Evolutionary conservation across 2,797 vertebrate genomes (phyloP).

Genomic region (Silurus aristotelis): DNA sequence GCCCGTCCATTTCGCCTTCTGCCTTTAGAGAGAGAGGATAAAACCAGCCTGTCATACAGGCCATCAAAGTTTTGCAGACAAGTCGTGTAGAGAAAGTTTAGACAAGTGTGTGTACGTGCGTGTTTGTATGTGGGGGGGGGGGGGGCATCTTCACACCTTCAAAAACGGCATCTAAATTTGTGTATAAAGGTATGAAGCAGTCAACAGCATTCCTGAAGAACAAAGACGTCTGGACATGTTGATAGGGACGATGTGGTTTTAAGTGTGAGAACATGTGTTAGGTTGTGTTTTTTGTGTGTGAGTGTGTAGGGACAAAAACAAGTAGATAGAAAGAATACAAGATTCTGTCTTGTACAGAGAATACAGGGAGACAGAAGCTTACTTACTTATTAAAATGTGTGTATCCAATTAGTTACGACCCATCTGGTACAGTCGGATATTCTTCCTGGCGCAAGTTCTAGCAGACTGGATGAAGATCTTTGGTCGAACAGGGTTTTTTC

Average conservation of each 20-base stretch:
- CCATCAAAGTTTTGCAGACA: slow-evolving; percentile 68
- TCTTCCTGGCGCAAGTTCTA: too few relatives aligned
- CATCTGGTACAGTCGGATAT: neutral
- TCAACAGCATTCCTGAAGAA: slow-evolving; percentile 16
- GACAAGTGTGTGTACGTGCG: neutral
- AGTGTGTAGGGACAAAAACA: slow-evolving; percentile 39
- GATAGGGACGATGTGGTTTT: slow-evolving; percentile 55
- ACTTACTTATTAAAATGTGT: neutral
- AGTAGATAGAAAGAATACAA: too few relatives aligned
- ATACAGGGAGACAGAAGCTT: neutral
- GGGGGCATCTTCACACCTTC: neutral
- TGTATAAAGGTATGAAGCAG: slow-evolving; percentile 30
- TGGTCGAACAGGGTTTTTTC: neutral
- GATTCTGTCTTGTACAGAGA: neutral
- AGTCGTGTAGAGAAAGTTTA: slow-evolving; percentile 56
- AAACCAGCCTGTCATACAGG: slow-evolving; percentile 75
- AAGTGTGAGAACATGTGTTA: slow-evolving; percentile 48
- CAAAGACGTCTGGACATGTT: slow-evolving; percentile 21
- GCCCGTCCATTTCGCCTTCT: slow-evolving; percentile 76
- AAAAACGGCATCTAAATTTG: slow-evolving; percentile 23
- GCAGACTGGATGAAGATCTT: neutral
- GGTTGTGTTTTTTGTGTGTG: slow-evolving; percentile 39
- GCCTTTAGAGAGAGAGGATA: slow-evolving; percentile 65
- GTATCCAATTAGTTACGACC: neutral
- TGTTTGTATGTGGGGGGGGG: slow-evolving; percentile 30